These are phyloP conservation scores for Scomber japonicus DNA, from an alignment of 2,113 vertebrate species.

Conservation along the genomic window DNA sequence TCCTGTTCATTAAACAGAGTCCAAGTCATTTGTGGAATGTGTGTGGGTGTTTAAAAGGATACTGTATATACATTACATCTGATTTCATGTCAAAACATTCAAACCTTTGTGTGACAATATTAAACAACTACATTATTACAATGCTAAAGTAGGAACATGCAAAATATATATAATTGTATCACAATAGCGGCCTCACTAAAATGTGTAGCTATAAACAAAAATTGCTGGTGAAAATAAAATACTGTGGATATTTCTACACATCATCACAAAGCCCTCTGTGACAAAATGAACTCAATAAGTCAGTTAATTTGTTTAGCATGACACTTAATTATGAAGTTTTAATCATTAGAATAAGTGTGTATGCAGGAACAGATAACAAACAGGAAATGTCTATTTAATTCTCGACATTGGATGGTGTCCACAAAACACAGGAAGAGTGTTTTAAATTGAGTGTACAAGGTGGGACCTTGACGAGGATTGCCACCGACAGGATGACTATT, in stretches of 20 bases:
- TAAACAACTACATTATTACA: background rate
- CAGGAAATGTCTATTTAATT: conserved; percentile 33
- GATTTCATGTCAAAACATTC: conserved; percentile 14
- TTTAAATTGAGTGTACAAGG: background rate
- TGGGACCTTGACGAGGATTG: background rate
- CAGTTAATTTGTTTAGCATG: background rate
- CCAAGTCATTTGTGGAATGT: conserved; percentile 8
- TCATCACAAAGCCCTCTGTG: background rate
- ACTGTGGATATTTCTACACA: background rate
- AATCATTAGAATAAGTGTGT: too few species aligned
- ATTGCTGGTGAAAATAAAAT: too few species aligned
- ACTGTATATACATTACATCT: background rate
- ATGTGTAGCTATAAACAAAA: too few species aligned
- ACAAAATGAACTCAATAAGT: background rate
- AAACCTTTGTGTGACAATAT: background rate
- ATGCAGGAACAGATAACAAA: conserved; percentile 55
- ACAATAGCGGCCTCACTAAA: background rate
- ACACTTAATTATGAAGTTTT: background rate
- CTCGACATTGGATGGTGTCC: background rate
- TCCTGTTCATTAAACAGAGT: conserved; percentile 27
- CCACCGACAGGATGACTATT: background rate
- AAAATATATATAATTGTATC: background rate
- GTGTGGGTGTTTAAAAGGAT: conserved; percentile 2
- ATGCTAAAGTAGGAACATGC: background rate
- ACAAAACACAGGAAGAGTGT: conserved; percentile 30